These are phyloP conservation scores for Neopelma chrysocephalum DNA, from an alignment of 2,797 vertebrate genomes.

Conservation along the genomic window DNA sequence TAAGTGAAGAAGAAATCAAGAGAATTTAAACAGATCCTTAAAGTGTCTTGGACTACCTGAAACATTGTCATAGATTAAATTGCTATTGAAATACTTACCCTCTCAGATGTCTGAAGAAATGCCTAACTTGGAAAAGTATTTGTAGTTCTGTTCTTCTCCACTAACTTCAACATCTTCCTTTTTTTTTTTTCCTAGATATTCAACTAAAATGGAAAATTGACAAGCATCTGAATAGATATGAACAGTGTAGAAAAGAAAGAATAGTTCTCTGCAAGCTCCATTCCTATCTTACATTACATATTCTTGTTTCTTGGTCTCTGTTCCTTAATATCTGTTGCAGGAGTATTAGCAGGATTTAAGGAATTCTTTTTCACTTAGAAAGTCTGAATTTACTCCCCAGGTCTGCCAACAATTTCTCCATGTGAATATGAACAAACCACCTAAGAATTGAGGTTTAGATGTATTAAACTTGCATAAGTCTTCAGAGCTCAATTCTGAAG, in stretches of 20 bases:
- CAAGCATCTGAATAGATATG: not conserved
- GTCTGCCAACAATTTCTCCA: not conserved
- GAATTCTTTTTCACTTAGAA: not conserved
- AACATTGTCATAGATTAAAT: not conserved
- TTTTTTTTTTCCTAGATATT: not conserved
- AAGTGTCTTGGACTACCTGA: not conserved
- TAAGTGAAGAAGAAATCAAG: not conserved
- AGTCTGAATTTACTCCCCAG: not conserved
- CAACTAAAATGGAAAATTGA: not conserved
- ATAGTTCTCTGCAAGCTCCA: not conserved
- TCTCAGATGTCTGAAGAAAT: not conserved
- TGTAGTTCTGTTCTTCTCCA: not conserved
- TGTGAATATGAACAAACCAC: not conserved
- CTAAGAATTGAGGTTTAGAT: not conserved
- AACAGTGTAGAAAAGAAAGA: not conserved
- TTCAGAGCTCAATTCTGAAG: not conserved
- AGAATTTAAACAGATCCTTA: not conserved
- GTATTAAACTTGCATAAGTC: not conserved
- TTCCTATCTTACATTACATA: not conserved
- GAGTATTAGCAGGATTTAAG: not conserved
- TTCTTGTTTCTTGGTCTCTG: not conserved
- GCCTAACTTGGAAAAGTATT: not conserved
- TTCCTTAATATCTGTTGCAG: not conserved
- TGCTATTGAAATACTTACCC: not conserved
- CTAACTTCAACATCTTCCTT: not conserved